Evolutionary conservation across 2,113 vertebrate genomes (phyloP), one percentile per base, ranked within the genome.

Genomic region (Grallaria varia): DNA sequence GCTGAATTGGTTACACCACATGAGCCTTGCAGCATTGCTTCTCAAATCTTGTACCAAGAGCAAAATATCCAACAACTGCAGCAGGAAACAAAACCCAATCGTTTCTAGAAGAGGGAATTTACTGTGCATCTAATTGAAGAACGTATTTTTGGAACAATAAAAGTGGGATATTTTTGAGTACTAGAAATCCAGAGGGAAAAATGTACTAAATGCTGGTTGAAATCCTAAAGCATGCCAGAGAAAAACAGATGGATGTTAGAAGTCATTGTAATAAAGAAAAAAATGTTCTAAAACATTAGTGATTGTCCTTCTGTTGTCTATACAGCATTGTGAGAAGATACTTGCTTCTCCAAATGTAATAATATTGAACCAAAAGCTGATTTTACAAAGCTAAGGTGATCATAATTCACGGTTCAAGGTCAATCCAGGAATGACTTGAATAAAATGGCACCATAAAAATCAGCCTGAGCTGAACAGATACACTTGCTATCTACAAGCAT

Each of bases 241-340:
- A 96, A 95, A 95, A 75, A 49, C 84, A 95, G 95, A 94, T 83
- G 93, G 81, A 69, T 94, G 60, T 79, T 73, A 95, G 78, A 35
- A 91, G 23, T 49, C 69, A 94, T 73, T 92, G 81, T 84, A 91
- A 94, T 50, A 63, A 67, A 81, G 68, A 94, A 93, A 83, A 93
- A 83, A 85, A 59, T 10, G 47, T 88, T 92, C 90, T 80, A 52
- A 96, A 94, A 81, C 52, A 73, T 67, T 64, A 93, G 79, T 0
- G 0, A 88, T 89, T 94, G 78, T 80, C 64, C 87, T 94, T 93
- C 88, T 77, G 59, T 59, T 90, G 59, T 84, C 83, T 86, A 68
- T 40, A 67, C 23, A 72, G 64, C 64, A 59, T 64, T 86, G 60
- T 67, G 59, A 95, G 56, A 74, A 89, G 85, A 84, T 16, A 63